Evolutionary conservation across 2,113 vertebrate species (phyloP), one percentile per base, ranked within the genome.

Genomic region (Laticauda colubrina): DNA sequence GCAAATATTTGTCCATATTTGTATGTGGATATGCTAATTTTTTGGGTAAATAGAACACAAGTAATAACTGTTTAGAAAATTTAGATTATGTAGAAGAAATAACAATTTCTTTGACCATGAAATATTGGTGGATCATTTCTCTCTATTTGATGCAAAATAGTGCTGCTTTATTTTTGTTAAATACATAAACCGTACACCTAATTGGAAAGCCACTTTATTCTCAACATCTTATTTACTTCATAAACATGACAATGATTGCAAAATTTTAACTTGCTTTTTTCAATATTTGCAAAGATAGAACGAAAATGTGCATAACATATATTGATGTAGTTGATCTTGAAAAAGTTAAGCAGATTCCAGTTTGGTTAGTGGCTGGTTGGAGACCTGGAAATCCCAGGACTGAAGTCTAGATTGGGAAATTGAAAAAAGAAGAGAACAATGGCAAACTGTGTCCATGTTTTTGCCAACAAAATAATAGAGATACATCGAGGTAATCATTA

Each of bases 1-100:
- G 93, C 89, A 86, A 95, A 95, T 95, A 95, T 95, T 91, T 91
- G 94, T 93, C 61, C 94, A 95, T 95, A 95, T 95, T 91, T 91
- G 94, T 93, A 75, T 94, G 24, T 92, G 26, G 0, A n/a, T 94
- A 53, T 92, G 24, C 29, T 92, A 56, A 23, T 91, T 91, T 92
- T 59, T 64, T 53, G 95, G 11, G 61, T 87, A 86, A 96, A 91
- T 93, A 95, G 94, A 59, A 53, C 12, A 92, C 75, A 29, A 59
- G 54, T 3, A 92, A 91, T 90, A 94, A 64, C 20, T 59, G 64
- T 56, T 91, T 64, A 89, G 90, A 59, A 95, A 95, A 91, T 45
- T 88, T 54, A 64, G 48, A n/a, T 85, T 94, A 85, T 55, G 90
- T 23, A 18, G 93, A 94, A 51, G 94, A 96, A 92, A 90, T 53